Evolutionary conservation across 2,113 vertebrate species (phyloP).

Genomic region (Amazona guildingii): DNA sequence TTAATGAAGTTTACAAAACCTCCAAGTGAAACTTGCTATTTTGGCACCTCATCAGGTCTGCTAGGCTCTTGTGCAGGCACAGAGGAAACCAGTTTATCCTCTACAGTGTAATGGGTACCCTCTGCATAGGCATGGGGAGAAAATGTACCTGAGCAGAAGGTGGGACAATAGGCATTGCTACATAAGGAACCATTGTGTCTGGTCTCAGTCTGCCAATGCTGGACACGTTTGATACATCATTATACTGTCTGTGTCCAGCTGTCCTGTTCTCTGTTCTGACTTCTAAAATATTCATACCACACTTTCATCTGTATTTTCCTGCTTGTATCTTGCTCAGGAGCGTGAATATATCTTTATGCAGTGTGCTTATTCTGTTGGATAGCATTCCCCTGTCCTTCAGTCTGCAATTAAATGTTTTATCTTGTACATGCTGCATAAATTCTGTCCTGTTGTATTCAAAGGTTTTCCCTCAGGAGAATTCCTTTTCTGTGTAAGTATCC

Average conservation of each 20-base stretch:
- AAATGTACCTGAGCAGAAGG: neutral
- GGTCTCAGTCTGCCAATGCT: neutral
- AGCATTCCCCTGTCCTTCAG: neutral
- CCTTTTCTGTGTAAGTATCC: neutral
- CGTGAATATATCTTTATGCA: neutral
- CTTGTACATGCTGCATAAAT: neutral
- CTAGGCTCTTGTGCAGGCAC: neutral
- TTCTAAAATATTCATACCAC: neutral
- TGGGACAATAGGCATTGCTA: neutral
- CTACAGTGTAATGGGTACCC: neutral
- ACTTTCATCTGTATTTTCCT: neutral
- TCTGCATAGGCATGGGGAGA: neutral
- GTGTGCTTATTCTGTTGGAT: neutral
- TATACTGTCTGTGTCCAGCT: neutral
- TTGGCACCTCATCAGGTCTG: neutral
- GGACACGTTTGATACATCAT: neutral
- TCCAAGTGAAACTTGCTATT: neutral
- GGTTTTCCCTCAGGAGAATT: neutral
- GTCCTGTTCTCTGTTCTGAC: neutral
- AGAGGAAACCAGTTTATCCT: neutral
- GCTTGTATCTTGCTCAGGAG: neutral
- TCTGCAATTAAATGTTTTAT: constrained; percentile 1
- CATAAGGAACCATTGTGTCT: neutral
- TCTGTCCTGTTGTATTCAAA: neutral
- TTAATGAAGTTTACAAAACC: neutral